A percentile compares a stretch with the other conserved stretches of the same genome.
phyloP scores from a whole-genome alignment of 2,888 invertebrate species.

The Morpho helenor region DNA sequence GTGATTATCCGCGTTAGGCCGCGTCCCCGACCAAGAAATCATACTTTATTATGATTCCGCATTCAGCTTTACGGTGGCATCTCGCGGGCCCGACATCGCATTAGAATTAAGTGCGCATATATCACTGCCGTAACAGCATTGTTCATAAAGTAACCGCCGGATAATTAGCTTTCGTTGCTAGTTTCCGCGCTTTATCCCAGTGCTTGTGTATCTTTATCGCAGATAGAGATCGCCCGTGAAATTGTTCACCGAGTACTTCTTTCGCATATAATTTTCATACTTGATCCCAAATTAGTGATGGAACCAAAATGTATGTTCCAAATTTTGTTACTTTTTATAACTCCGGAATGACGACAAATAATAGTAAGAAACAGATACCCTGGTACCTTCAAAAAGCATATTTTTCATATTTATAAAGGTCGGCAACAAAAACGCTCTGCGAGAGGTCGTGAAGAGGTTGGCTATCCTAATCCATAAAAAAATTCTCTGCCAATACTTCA shows the following conservation, averaged over 20 bases:
- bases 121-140: constrained; percentile 58
- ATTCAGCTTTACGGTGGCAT: constrained; percentile 58
- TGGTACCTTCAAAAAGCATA: too few species aligned
- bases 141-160: constrained; percentile 52
- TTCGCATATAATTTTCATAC: too few species aligned
- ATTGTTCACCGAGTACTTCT: neutral
- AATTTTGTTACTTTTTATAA: too few species aligned
- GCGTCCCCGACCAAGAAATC: constrained; percentile 76
- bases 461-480: too few species aligned
- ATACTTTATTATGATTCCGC: constrained; percentile 74
- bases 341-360: too few species aligned
- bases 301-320: too few species aligned
- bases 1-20: constrained; percentile 73
- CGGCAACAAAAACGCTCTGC: too few species aligned
- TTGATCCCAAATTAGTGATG: too few species aligned
- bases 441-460: too few species aligned
- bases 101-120: constrained; percentile 72
- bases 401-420: too few species aligned
- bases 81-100: constrained; percentile 61
- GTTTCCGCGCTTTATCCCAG: constrained; percentile 24
- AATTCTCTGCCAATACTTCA: too few species aligned
- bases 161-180: constrained; percentile 58
- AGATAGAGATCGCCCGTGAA: neutral
- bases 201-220: constrained; percentile 6
- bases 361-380: too few species aligned